A percentile compares a stretch with the other conserved stretches of the same genome.
Evolutionary conservation across 1,140 invertebrate species (phyloP).

Genomic region (Dolichoris vasculosae): DNA sequence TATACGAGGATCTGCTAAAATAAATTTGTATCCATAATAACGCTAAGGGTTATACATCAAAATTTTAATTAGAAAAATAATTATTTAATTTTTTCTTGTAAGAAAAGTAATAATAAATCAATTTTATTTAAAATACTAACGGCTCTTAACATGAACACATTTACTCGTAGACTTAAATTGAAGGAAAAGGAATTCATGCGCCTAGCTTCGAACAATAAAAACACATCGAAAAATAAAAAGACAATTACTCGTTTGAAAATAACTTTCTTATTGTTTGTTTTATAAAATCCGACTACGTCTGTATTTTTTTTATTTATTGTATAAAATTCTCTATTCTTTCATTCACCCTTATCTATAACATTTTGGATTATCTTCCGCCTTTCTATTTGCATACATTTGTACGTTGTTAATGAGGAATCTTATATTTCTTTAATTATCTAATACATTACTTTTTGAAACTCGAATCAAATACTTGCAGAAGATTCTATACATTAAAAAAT

Average conservation of each 20-base stretch:
- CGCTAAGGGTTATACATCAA: too few relatives aligned
- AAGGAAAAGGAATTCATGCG: conserved; percentile 45
- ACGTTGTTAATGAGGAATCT: too few relatives aligned
- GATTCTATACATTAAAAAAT: too few relatives aligned
- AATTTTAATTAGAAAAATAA: neutral
- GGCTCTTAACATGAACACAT: neutral
- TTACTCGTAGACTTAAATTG: conserved; percentile 30
- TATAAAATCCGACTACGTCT: neutral
- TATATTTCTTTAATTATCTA: too few relatives aligned
- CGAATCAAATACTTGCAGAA: too few relatives aligned
- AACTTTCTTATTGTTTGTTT: neutral
- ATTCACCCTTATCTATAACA: too few relatives aligned
- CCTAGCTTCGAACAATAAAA: conserved; percentile 15
- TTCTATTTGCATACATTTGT: too few relatives aligned
- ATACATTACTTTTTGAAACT: too few relatives aligned
- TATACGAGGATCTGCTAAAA: neutral
- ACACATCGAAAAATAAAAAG: neutral
- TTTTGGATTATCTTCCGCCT: too few relatives aligned
- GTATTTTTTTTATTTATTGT: neutral
- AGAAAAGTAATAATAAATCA: neutral
- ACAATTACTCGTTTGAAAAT: neutral
- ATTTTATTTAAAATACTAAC: neutral
- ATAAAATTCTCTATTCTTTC: conserved; percentile 27
- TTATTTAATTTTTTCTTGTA: neutral
- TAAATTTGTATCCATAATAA: too few relatives aligned